These are phyloP conservation scores for Nothobranchius furzeri DNA, from an alignment of 2,113 vertebrate genomes.

Conservation along the genomic window DNA sequence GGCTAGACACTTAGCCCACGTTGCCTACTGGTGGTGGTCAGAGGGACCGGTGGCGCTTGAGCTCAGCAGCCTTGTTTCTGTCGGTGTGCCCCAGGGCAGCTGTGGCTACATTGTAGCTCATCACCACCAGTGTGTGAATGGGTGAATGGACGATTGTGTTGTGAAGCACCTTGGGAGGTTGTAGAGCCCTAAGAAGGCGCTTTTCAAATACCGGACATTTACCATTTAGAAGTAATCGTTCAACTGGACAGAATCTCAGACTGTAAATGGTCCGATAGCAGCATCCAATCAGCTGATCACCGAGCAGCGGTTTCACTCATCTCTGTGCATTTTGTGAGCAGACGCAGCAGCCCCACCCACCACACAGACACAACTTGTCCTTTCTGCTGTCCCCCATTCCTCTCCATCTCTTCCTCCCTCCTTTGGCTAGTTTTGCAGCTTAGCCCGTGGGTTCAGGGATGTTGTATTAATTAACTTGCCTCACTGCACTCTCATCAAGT, in stretches of 20 bases:
- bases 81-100: no score
- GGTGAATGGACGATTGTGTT: no score
- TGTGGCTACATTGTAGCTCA: no score
- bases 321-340: slow-evolving; percentile 24
- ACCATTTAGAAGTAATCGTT: not conserved
- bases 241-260: not conserved
- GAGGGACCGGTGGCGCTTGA: no score
- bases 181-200: no score
- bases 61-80: no score
- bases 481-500: slow-evolving; percentile 76
- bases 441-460: slow-evolving; percentile 62
- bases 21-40: no score
- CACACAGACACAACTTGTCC: slow-evolving; percentile 35
- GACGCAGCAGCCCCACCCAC: slow-evolving; percentile 3
- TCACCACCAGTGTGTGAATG: no score
- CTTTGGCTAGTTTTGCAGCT: slow-evolving; percentile 59
- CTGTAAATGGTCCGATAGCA: not conserved
- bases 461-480: slow-evolving; percentile 77
- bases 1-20: no score
- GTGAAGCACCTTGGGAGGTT: no score
- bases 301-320: not conserved
- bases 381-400: slow-evolving; percentile 30
- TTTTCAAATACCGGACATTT: no score
- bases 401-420: slow-evolving; percentile 40
- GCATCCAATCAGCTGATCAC: not conserved